Evolutionary conservation across 2,888 invertebrate species (phyloP), one percentile per base, ranked within the genome.

Genomic region (Pomacea canaliculata): DNA sequence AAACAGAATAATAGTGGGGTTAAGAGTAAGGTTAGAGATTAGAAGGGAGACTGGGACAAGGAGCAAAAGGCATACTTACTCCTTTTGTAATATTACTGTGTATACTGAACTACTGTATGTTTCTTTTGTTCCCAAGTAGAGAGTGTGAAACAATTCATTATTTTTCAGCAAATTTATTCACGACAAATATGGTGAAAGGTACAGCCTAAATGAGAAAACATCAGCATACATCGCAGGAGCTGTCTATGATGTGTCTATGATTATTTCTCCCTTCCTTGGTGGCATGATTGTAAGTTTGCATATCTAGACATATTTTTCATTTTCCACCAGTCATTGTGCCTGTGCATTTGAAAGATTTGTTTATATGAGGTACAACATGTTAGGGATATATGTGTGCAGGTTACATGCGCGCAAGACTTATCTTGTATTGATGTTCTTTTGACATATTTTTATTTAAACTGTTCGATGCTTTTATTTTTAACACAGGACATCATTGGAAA

Each of bases 231-330:
- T 91, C 19, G 89, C 90, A 18, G 91, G 91, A 46, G 88, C 91
- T 60, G 89, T 90, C 12, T 91, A 91, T 83, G 91, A 91, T 83
- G 90, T 90, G 8, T 91, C 91, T 71, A 89, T 91, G 87, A 70
- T 91, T 23, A 69, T 91, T 18, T 91, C 91, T 37, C 91, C 91
- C 51, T 90, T 91, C 83, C 85, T 91, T 8, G 91, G 91, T 12
- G 89, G 86, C 62, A 63, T 91, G 19, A 90, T 91, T 81, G 91
- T 91, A 83, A 90, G 90, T 88, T 51, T 56, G 27, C 18, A 37
- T 46, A 13, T 5, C 19, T n/a, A 62, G 37, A 37, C 3, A 1
- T 7, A 4, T 5, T 56, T 23, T 18, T 37, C 3, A 70, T 70
- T 12, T 49, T 37, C 19, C 27, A 9, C 51, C 19, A 48, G 23